phyloP scores from a whole-genome alignment of 2,888 invertebrate genomes.

The Caradrina kadenii region DNA sequence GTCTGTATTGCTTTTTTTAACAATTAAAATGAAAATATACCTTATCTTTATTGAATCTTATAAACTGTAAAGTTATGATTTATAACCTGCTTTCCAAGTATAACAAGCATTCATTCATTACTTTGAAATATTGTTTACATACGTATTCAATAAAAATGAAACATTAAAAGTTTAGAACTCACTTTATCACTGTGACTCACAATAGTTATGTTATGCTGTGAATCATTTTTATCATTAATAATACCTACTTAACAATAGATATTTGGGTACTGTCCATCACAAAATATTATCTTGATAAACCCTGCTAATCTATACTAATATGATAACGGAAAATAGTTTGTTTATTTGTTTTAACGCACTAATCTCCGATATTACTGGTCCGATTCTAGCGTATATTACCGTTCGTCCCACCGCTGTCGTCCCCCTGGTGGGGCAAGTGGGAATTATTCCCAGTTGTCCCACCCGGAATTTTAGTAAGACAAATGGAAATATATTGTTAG shows the following conservation, averaged over 20 bases:
- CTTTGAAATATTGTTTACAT: constrained; percentile 6
- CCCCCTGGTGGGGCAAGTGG: too few species aligned
- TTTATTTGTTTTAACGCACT: too few species aligned
- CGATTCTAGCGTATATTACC: too few species aligned
- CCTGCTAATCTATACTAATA: not conserved
- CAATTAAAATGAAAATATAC: too few species aligned
- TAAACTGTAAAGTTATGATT: not conserved
- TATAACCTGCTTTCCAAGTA: not conserved
- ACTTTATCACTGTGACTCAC: constrained; percentile 16
- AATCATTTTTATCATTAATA: constrained; percentile 32
- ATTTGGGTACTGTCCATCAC: not conserved
- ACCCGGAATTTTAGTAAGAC: too few species aligned
- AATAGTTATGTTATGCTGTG: constrained; percentile 10
- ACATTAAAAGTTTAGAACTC: not conserved
- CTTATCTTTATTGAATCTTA: constrained; percentile 7
- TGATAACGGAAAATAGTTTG: not conserved
- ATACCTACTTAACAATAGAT: constrained; percentile 26
- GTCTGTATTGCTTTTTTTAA: too few species aligned
- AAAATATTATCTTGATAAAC: not conserved
- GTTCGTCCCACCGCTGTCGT: too few species aligned
- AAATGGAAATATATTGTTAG: too few species aligned
- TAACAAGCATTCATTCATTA: not conserved
- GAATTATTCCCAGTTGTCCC: too few species aligned
- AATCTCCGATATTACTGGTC: too few species aligned
- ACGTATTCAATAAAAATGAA: constrained; percentile 2